These are phyloP conservation scores for Dicrurus megarhynchus DNA, from an alignment of 2,113 vertebrate genomes.

Conservation along the genomic window DNA sequence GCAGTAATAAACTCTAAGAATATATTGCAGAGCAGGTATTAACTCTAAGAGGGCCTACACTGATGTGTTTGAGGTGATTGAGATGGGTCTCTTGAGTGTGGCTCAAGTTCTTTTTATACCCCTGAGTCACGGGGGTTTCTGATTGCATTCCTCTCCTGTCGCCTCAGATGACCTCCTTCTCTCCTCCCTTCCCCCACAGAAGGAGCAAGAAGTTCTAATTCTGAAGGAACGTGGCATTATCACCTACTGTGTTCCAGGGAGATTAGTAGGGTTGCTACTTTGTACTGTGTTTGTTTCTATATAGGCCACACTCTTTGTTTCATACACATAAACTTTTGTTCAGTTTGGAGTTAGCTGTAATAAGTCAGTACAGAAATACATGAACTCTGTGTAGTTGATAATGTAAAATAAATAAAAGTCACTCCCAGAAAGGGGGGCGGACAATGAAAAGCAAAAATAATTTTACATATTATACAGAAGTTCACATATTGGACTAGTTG, in stretches of 20 bases:
- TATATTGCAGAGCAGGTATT: neutral
- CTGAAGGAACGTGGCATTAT: neutral
- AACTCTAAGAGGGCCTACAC: neutral
- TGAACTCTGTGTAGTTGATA: neutral
- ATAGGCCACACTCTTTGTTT: neutral
- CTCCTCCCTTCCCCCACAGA: neutral
- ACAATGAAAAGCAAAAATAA: neutral
- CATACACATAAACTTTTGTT: neutral
- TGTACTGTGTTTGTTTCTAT: neutral
- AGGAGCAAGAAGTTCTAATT: neutral
- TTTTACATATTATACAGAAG: neutral
- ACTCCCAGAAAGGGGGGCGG: accelerated
- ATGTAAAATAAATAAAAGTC: neutral
- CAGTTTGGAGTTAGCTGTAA: neutral
- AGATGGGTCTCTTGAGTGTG: neutral
- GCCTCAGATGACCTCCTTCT: neutral
- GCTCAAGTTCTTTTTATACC: neutral
- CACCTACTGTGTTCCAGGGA: neutral
- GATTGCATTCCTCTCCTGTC: neutral
- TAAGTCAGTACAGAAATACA: neutral
- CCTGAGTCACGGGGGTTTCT: neutral
- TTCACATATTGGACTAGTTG: neutral
- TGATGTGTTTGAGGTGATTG: neutral
- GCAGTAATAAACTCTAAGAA: neutral
- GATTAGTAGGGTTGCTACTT: neutral